Base-by-base conservation (phyloP, 2,797 vertebrate genomes). In the Tragopan temminckii region DNA sequence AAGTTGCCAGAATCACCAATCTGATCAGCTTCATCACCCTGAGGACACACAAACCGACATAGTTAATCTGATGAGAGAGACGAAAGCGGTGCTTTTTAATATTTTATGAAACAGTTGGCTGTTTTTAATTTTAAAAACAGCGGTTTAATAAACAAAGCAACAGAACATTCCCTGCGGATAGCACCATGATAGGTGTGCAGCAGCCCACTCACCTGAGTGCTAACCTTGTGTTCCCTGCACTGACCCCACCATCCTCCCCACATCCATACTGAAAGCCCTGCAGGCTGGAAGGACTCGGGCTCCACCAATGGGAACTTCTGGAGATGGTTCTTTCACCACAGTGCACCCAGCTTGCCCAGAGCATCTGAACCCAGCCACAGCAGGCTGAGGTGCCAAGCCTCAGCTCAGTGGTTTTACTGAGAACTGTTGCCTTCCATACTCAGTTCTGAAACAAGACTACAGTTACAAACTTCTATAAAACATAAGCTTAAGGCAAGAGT, bases 61-160 rank as follows among this genome's bases (percentile, higher is more conserved):
- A 50, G 67, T 91, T 94, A 88, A 96, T 95, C 96, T 93, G 94
- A 87, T 85, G 85, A 90, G 95, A 90, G 76, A 72, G 50, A 4
- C 61, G 57, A 91, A 87, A 94, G 71, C 80, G 72, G 70, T 16
- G 2, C 31, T 42, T 94, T 88, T 96, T 95, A 90, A 96, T 94
- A 90, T 72, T 96, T 91, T 76, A 93, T 96, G 85, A 87, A 94
- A 82, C 80, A 88, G 85, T 92, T 81, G 80, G 72, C 76, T 80
- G 84, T 33, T 81, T 94, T 94, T 94, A 92, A 87, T 94, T 94
- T 95, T 82, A 70, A 91, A 93, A 92, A 21, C 83, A 94, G 88
- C 70, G 85, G 86, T 92, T 90, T 90, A 83, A 89, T 80, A 90
- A 93, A 79, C 75, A 94, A 81, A 71, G 78, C 84, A 61, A 53